These are phyloP conservation scores for Leptopterna dolabrata DNA, from an alignment of 2,888 invertebrate genomes.

Conservation along the genomic window DNA sequence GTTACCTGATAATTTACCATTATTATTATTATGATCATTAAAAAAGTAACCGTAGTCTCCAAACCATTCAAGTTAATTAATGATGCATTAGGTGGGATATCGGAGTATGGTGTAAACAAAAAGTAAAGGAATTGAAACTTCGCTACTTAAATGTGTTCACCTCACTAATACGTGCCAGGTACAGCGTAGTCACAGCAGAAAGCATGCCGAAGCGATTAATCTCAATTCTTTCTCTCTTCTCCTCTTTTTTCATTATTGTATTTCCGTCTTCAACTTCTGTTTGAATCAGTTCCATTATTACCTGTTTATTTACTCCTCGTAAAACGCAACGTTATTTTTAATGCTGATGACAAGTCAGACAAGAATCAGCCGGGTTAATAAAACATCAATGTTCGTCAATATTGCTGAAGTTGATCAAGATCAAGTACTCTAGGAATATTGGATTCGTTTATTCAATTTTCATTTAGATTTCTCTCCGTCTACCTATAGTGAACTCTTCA, in stretches of 20 bases:
- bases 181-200: constrained; percentile 55
- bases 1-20: not conserved
- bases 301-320: not conserved
- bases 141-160: constrained; percentile 52
- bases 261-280: constrained; percentile 38
- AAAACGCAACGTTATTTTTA: constrained; percentile 10
- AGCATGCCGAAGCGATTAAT: constrained; percentile 58
- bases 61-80: not conserved
- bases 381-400: no score
- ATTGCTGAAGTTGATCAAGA: no score
- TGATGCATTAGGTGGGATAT: constrained; percentile 44
- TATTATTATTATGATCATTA: not conserved
- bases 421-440: no score
- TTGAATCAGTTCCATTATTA: not conserved
- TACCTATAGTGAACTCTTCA: not conserved
- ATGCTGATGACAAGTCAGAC: constrained; percentile 23
- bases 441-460: not conserved
- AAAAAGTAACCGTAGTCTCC: not conserved
- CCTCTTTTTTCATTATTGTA: constrained; percentile 6
- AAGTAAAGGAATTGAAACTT: constrained; percentile 27
- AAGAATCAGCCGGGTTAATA: not conserved
- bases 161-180: constrained; percentile 58
- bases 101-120: constrained; percentile 41
- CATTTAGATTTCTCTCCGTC: not conserved
- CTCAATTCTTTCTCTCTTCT: constrained; percentile 39